Evolutionary conservation across 2,888 invertebrate genomes (phyloP).

Genomic region (Sesamia inferens): DNA sequence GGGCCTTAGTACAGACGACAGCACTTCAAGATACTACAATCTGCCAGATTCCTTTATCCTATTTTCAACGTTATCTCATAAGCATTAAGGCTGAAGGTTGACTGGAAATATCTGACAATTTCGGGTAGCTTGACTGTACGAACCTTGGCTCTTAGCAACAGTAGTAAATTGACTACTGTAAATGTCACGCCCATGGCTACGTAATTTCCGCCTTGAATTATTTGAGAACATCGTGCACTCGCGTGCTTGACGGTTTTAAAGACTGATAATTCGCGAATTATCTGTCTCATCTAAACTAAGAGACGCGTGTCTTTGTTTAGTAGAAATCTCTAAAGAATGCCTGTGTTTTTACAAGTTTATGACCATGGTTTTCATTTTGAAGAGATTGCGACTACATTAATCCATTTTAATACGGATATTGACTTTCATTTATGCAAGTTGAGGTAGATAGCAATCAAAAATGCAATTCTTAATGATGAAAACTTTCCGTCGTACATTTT

Average conservation of each 20-base stretch:
- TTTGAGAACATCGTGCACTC: neutral
- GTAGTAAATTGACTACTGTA: constrained; percentile 38
- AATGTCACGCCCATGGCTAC: neutral
- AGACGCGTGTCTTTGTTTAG: neutral
- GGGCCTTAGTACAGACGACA: constrained; percentile 59
- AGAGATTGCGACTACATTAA: neutral
- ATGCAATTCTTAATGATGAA: neutral
- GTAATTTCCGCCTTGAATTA: neutral
- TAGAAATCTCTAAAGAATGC: neutral
- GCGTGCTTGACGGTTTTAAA: neutral
- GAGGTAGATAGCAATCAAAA: neutral
- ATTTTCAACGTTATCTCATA: too few relatives aligned
- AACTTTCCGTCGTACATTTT: too few relatives aligned
- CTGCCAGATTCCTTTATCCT: too few relatives aligned
- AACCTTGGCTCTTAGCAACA: constrained; percentile 30
- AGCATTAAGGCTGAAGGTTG: too few relatives aligned
- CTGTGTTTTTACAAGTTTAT: neutral
- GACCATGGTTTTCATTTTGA: neutral
- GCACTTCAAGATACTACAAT: too few relatives aligned
- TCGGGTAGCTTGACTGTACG: too few relatives aligned
- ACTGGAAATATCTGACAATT: too few relatives aligned
- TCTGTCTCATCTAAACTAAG: too few relatives aligned
- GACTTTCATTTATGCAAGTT: neutral
- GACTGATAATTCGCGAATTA: neutral
- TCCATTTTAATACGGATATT: neutral